Conservation (phyloP, 2,888 invertebrate genomes). For the Steinernema carpocapsae region DNA sequence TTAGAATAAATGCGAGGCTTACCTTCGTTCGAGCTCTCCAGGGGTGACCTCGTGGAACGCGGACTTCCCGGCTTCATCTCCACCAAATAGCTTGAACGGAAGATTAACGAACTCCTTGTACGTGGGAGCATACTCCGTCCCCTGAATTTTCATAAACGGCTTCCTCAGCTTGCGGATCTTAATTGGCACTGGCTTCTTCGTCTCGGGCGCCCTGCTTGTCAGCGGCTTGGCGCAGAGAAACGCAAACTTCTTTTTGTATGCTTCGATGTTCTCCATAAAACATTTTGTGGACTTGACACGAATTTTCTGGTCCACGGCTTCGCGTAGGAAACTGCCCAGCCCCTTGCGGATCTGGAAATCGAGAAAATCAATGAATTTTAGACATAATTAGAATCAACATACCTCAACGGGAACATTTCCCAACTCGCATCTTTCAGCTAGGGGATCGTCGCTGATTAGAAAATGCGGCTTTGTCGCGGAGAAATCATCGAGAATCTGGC, state of each 20-base stretch:
- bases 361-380: too few species aligned
- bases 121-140: neutral
- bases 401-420: too few species aligned
- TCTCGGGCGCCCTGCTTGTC: too few species aligned
- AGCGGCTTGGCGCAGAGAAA: too few species aligned
- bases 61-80: neutral
- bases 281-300: neutral
- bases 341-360: too few species aligned
- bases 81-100: neutral
- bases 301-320: neutral
- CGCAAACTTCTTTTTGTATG: neutral
- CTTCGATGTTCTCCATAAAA: neutral
- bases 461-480: neutral
- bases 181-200: too few species aligned
- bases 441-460: neutral
- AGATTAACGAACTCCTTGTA: constrained; percentile 3
- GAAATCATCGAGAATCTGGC: neutral
- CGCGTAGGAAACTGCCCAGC: neutral
- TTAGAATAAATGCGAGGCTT: neutral
- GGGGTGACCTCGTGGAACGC: neutral
- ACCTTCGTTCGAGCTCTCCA: neutral
- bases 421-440: too few species aligned
- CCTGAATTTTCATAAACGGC: neutral
- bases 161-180: neutral
- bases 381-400: too few species aligned